These are phyloP conservation scores for Latrodectus geometricus DNA, from an alignment of 1,140 invertebrate genomes.

Conservation along the genomic window DNA sequence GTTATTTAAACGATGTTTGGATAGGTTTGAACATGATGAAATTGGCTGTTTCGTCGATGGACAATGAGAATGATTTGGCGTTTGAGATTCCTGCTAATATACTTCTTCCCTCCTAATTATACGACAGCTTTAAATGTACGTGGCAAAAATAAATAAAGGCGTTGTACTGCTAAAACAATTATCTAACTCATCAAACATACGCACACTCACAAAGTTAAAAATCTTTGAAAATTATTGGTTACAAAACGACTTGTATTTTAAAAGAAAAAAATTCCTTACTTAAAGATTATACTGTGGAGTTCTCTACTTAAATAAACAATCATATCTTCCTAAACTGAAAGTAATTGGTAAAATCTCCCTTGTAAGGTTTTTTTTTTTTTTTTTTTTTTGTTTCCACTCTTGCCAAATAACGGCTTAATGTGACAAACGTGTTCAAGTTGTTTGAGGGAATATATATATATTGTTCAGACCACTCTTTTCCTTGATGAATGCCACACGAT, in stretches of 20 bases:
- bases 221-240: slow-evolving; percentile 3
- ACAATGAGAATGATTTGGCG: slow-evolving; percentile 5
- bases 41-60: slow-evolving; percentile 2
- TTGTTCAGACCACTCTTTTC: slow-evolving; percentile 4
- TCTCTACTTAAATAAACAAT: slow-evolving; percentile 15
- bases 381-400: not conserved
- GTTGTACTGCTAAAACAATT: not conserved
- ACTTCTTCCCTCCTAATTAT: not conserved
- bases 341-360: not conserved
- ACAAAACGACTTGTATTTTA: slow-evolving; percentile 11
- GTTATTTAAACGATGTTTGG: slow-evolving; percentile 21
- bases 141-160: no score
- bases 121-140: not conserved
- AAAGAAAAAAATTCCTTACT: not conserved
- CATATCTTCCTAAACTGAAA: not conserved
- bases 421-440: slow-evolving; percentile 48
- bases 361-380: not conserved
- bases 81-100: no score
- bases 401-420: slow-evolving; percentile 39
- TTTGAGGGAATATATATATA: slow-evolving; percentile 1
- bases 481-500: slow-evolving; percentile 31
- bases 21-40: not conserved
- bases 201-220: slow-evolving; percentile 28
- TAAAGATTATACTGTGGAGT: slow-evolving; percentile 4
- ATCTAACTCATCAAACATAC: not conserved